Percentiles rank a stretch among this genome's conserved stretches.
Evolutionary conservation across 2,888 invertebrate genomes (phyloP).

Genomic region (Drosophila anomalata): DNA sequence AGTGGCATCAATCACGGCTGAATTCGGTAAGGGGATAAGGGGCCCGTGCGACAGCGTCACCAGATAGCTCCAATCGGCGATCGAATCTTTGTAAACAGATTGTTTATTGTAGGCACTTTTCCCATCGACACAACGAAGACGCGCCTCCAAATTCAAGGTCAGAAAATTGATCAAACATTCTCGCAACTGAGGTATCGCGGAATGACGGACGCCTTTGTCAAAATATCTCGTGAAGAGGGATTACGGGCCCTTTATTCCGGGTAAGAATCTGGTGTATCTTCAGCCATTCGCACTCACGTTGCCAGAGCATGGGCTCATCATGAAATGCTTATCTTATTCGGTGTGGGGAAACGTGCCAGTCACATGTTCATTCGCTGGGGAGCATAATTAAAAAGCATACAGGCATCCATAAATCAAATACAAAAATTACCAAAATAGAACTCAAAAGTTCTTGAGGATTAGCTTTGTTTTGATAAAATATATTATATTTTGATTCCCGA

Average conservation of each 20-base stretch:
- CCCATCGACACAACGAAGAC: constrained; percentile 98
- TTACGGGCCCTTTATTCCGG: constrained; percentile 93
- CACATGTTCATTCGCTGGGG: constrained; percentile 36
- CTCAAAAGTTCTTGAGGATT: background rate
- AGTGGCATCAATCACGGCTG: constrained; percentile 95
- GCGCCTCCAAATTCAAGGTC: constrained; percentile 96
- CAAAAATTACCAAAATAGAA: background rate
- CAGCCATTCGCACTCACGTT: constrained; percentile 12
- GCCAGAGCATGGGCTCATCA: constrained; percentile 28
- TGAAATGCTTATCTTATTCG: constrained; percentile 10
- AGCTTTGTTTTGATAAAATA: no score
- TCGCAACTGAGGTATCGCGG: constrained; percentile 92
- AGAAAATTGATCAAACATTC: constrained; percentile 90
- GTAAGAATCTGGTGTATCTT: constrained; percentile 84
- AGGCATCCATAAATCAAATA: background rate
- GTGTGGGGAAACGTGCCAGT: constrained; percentile 37
- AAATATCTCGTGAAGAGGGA: constrained; percentile 95
- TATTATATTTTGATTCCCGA: no score
- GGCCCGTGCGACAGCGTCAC: constrained; percentile 18
- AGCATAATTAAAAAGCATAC: constrained; percentile 7
- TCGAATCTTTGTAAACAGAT: constrained; percentile 61
- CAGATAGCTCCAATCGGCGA: constrained; percentile 31
- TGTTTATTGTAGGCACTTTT: constrained; percentile 90
- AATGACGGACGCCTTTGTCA: constrained; percentile 95
- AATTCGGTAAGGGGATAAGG: constrained; percentile 88